These are phyloP conservation scores for Peribatodes rhomboidaria DNA, from an alignment of 2,888 invertebrate genomes.

Conservation along the genomic window DNA sequence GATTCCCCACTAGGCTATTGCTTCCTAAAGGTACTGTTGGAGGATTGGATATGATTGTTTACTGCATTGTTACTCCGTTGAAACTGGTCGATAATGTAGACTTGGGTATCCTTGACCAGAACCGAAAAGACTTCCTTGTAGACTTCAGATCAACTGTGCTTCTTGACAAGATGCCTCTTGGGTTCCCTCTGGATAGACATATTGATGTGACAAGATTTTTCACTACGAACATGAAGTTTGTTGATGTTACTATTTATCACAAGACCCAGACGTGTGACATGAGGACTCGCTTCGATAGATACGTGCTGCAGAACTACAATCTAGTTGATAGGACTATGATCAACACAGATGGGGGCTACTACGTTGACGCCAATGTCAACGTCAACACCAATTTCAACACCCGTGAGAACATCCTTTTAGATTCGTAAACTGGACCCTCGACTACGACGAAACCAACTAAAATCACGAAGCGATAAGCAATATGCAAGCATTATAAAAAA, in stretches of 20 bases:
- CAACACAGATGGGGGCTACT: constrained; percentile 60
- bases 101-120: constrained; percentile 70
- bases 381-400: constrained; percentile 21
- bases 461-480: neutral
- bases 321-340: constrained; percentile 64
- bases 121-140: constrained; percentile 74
- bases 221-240: constrained; percentile 89
- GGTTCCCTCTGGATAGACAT: constrained; percentile 91
- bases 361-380: constrained; percentile 65
- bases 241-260: constrained; percentile 89
- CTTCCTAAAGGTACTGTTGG: constrained; percentile 90
- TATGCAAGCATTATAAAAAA: neutral
- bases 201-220: constrained; percentile 87
- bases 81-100: constrained; percentile 76
- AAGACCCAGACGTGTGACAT: constrained; percentile 80
- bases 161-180: constrained; percentile 89
- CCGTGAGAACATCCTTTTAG: neutral
- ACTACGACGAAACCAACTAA: neutral
- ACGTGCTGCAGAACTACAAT: constrained; percentile 71
- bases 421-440: neutral
- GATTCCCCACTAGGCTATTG: constrained; percentile 90
- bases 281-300: constrained; percentile 76
- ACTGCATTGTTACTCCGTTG: constrained; percentile 87
- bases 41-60: constrained; percentile 89
- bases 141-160: constrained; percentile 75